Base-by-base conservation (phyloP, 2,888 invertebrate species). In the Cenopis cana region DNA sequence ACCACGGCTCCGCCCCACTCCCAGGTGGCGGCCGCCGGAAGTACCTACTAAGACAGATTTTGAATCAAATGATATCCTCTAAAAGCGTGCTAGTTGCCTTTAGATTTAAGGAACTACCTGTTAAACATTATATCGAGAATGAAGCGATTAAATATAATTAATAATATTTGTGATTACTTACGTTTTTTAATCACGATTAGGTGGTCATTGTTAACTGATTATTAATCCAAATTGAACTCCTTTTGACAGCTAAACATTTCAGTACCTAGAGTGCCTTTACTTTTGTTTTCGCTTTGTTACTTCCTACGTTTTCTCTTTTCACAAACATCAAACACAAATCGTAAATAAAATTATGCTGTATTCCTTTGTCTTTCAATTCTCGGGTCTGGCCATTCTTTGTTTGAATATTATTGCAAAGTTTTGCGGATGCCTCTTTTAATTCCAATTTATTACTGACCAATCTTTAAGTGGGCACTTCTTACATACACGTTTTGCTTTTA, bases 281-380 rank as follows among this genome's bases (percentile, higher is more conserved):
- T 72, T 72, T 66, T 65, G 17, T 70, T 70, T 64, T 67, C 66
- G 68, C 69, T 75, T 76, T 68, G 57, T 79, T 81, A 76, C 78
- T 78, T 81, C 77, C 71, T 78, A 80, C 81, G 77, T 86, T 88
- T 90, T 93, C 93, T 93, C 93, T 93, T 93, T 93, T 93, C 93
- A 92, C 88, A 90, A 93, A 92, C 93, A 93, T 91, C 79, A 79
- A 86, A 90, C 89, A 90, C 89, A 84, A 82, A 73, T 73, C 72
- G 62, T 69, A 67, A 54, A 71, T 18, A 61, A 71, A 55, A 70
- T 60, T 68, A 55, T 55, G 46, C 54, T 66, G 64, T 69, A 65
- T 60, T 67, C 73, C 72, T 76, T 76, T 68, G 72, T 57, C 59
- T 62, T 72, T 72, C 20, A 60, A 69, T 68, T 56, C 49, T 79